A percentile compares a stretch with the other conserved stretches of the same genome.
Evolutionary conservation across 1,140 invertebrate genomes (phyloP).

Genomic region (Dendrolimus kikuchii): DNA sequence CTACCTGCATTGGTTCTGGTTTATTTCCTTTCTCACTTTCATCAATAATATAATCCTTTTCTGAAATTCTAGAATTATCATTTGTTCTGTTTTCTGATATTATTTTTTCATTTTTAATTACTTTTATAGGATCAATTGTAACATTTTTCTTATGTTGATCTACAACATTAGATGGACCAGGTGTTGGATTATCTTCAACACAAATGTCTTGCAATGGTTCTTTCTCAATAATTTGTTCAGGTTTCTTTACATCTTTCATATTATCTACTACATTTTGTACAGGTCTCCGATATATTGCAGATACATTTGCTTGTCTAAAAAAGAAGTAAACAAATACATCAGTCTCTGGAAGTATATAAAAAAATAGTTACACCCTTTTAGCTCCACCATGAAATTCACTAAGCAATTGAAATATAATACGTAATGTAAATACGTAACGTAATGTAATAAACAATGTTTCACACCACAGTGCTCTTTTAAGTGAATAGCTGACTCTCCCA

Average conservation of each 20-base stretch:
- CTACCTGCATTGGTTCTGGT: conserved; percentile 5
- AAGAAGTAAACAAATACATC: conserved; percentile 5
- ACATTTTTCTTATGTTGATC: conserved; percentile 13
- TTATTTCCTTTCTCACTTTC: conserved; percentile 6
- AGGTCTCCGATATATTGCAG: conserved; percentile 48
- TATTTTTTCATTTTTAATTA: conserved; percentile 29
- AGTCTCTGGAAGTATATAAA: too few species aligned
- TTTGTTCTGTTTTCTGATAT: not conserved
- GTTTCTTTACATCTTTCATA: conserved; percentile 9
- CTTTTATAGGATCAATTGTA: conserved; percentile 32
- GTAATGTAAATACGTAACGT: too few species aligned
- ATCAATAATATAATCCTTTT: conserved; percentile 13
- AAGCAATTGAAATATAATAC: too few species aligned
- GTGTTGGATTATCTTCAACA: conserved; percentile 4
- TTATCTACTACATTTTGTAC: conserved; percentile 14
- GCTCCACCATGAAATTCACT: too few species aligned
- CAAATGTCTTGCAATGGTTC: not conserved
- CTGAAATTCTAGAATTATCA: conserved; percentile 1
- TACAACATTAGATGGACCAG: conserved; percentile 22
- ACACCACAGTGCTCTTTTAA: too few species aligned
- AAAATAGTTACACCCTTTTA: too few species aligned
- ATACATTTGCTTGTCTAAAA: conserved; percentile 75
- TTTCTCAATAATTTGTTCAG: conserved; percentile 6
- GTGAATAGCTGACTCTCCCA: too few species aligned
- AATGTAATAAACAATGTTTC: too few species aligned